Evolutionary conservation across 2,113 vertebrate species (phyloP).

Genomic region (Scomber japonicus): DNA sequence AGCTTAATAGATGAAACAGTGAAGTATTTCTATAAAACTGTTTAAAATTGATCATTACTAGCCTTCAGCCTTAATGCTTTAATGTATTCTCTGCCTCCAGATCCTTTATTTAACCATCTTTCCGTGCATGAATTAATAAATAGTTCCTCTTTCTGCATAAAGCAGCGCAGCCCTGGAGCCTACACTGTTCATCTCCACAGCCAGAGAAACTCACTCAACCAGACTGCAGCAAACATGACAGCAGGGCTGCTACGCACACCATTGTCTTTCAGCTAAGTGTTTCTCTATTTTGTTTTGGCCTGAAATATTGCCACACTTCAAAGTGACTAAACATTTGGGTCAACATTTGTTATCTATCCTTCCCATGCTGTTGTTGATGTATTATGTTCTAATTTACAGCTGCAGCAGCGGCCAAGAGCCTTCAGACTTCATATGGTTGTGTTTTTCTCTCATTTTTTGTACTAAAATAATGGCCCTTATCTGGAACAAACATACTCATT

Average conservation of each 20-base stretch:
- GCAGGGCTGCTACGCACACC: conserved; percentile 7
- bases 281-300: conserved; percentile 45
- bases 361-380: conserved; percentile 49
- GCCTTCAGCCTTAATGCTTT: background rate
- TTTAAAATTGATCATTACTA: background rate
- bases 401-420: conserved; percentile 46
- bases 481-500: conserved; percentile 62
- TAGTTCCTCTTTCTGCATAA: conserved; percentile 13
- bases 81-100: background rate
- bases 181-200: conserved; percentile 16
- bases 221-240: conserved; percentile 44
- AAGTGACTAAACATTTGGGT: conserved; percentile 51
- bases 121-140: conserved; percentile 8
- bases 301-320: conserved; percentile 52
- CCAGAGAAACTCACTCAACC: conserved; percentile 38
- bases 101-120: background rate
- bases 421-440: conserved; percentile 31
- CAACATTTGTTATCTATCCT: conserved; percentile 54
- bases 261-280: conserved; percentile 45
- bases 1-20: background rate
- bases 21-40: background rate
- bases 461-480: conserved; percentile 64
- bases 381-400: conserved; percentile 39
- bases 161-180: background rate
- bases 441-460: conserved; percentile 37